Evolutionary conservation across 2,797 vertebrate species (phyloP).

Genomic region (Sandelia bainsii): DNA sequence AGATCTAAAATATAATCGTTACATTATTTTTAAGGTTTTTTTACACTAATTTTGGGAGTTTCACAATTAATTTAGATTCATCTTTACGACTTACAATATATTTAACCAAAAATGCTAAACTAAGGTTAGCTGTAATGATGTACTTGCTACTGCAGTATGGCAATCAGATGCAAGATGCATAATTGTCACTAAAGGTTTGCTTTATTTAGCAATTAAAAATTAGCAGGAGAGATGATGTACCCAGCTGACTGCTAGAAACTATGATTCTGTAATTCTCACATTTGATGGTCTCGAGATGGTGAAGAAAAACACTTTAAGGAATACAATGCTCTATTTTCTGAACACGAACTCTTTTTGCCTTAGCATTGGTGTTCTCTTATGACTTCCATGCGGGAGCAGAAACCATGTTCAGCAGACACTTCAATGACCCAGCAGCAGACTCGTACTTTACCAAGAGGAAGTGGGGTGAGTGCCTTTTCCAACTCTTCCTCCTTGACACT

Average conservation of each 20-base stretch:
- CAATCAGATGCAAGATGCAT: neutral
- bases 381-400: slow-evolving; percentile 99
- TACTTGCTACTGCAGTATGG: neutral
- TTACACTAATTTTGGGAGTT: too few relatives aligned
- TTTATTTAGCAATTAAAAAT: neutral
- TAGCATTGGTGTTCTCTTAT: slow-evolving; percentile 98
- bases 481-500: neutral
- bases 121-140: neutral
- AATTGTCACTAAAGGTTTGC: neutral
- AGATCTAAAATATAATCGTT: too few relatives aligned
- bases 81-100: too few relatives aligned
- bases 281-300: neutral
- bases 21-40: too few relatives aligned
- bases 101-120: too few relatives aligned
- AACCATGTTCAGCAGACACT: slow-evolving; percentile 99
- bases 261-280: neutral
- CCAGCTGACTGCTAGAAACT: neutral
- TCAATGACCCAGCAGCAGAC: slow-evolving; percentile 96
- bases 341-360: slow-evolving; percentile 27
- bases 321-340: neutral
- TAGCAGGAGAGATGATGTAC: neutral
- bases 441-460: slow-evolving; percentile 98
- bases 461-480: slow-evolving; percentile 90
- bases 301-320: neutral
- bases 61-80: too few relatives aligned